phyloP scores from a whole-genome alignment of 2,888 invertebrate genomes.

The Diarsia rubi region DNA sequence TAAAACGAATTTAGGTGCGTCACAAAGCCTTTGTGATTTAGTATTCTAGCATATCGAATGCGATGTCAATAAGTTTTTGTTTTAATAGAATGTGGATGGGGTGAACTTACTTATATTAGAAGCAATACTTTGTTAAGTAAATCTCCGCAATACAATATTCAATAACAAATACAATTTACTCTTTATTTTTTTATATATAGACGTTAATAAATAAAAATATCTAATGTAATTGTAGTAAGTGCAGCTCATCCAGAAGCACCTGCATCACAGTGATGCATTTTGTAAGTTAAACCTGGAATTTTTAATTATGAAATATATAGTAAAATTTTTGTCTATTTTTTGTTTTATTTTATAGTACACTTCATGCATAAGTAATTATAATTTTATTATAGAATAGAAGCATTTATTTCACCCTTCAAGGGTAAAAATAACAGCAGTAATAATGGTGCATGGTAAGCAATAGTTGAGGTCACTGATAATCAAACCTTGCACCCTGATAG shows the following conservation, averaged over 20 bases:
- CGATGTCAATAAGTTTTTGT: constrained; percentile 67
- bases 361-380: not conserved
- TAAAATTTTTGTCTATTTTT: constrained; percentile 72
- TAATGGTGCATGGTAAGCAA: not conserved
- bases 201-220: constrained; percentile 38
- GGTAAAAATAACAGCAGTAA: not conserved
- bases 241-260: constrained; percentile 76
- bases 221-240: constrained; percentile 70
- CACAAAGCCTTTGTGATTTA: constrained; percentile 79
- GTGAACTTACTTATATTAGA: constrained; percentile 74
- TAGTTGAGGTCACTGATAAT: not conserved
- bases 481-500: not conserved
- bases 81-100: constrained; percentile 75
- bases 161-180: constrained; percentile 45
- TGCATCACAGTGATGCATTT: constrained; percentile 80
- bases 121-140: constrained; percentile 57
- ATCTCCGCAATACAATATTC: constrained; percentile 53
- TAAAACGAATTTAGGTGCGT: constrained; percentile 67
- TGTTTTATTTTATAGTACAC: constrained; percentile 44
- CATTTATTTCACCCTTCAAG: not conserved
- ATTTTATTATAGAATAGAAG: not conserved
- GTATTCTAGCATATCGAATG: constrained; percentile 79
- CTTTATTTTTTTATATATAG: constrained; percentile 50
- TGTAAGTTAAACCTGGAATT: constrained; percentile 73
- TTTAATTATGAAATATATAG: constrained; percentile 67